phyloP scores from a whole-genome alignment of 2,888 invertebrate species.

The Margaritifera margaritifera region DNA sequence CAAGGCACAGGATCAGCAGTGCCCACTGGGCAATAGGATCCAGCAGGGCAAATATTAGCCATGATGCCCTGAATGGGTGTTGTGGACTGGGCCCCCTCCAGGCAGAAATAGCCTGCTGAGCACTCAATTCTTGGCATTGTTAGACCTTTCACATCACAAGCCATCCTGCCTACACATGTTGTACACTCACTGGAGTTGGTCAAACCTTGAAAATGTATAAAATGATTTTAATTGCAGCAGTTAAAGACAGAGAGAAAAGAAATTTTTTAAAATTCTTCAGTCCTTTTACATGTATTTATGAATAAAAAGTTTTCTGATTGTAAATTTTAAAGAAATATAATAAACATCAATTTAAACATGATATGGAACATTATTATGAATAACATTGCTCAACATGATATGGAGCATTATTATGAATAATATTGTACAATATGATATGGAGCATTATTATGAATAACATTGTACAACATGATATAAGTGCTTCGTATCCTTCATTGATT shows the following conservation, averaged over 20 bases:
- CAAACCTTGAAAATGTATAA: slow-evolving; percentile 44
- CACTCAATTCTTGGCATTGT: slow-evolving; percentile 61
- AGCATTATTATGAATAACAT: too few species aligned
- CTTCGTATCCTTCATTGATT: too few species aligned
- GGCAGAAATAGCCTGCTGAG: slow-evolving; percentile 67
- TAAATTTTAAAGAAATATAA: too few species aligned
- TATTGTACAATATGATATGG: too few species aligned
- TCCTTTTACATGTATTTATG: too few species aligned
- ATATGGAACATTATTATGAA: too few species aligned
- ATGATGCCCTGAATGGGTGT: slow-evolving; percentile 59
- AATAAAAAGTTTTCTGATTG: too few species aligned
- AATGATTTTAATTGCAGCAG: neutral
- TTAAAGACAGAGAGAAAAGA: neutral
- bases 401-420: too few species aligned
- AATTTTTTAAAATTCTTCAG: neutral
- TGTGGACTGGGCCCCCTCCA: slow-evolving; percentile 56
- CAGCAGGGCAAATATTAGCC: slow-evolving; percentile 67
- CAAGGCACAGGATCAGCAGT: slow-evolving; percentile 65
- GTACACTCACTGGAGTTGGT: slow-evolving; percentile 57
- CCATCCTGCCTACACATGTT: slow-evolving; percentile 67
- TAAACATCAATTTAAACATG: too few species aligned
- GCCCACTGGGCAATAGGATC: slow-evolving; percentile 64
- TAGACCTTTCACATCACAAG: slow-evolving; percentile 66
- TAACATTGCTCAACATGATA: too few species aligned
- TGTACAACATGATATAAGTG: too few species aligned